Evolutionary conservation across 1,140 invertebrate genomes (phyloP), one percentile per base, ranked within the genome.

Genomic region (Brachionus calyciflorus): DNA sequence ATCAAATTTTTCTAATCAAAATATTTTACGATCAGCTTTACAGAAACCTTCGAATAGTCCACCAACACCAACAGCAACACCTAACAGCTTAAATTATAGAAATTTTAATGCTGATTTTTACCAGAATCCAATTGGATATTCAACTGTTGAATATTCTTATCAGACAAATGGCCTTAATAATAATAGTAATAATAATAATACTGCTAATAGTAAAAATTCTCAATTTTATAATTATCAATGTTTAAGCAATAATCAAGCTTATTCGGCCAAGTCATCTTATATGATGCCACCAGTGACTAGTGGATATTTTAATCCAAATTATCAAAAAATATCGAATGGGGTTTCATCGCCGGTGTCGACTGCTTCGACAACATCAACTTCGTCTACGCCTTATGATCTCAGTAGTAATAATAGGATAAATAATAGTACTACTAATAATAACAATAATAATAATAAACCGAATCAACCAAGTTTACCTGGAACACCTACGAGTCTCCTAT

Each of bases 141-240:
- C 60, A 44, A 40, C n/a, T 37, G 21, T 28, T 24, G 60, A 65
- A 21, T 65, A 65, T 17, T 65, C 60, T 24, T 65, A 60, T 30
- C 55, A 60, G 33, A 55, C 28, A n/a, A 60, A 60, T 60, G 55
- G 55, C 55, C 55, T 60, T 60, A 60, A 37, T 9, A 37, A 37
- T 5, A 5, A 3, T 5, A 37, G 9, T 37, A 37, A 37, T 37
- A 37, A 37, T n/a, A n/a, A n/a, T n/a, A n/a, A n/a, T n/a, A n/a
- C n/a, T n/a, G n/a, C n/a, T n/a, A n/a, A n/a, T n/a, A n/a, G n/a
- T 28, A 55, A 55, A 55, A 55, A 21, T 28, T 55, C 53, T 37
- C 55, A 60, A 19, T 60, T 33, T 33, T 60, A 60, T 37, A 60
- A 60, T 60, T 60, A 60, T 60, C 55, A 60, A 60, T 60, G 55